Base-by-base conservation (phyloP, 2,113 vertebrate species). In the Tyrannus savana region DNA sequence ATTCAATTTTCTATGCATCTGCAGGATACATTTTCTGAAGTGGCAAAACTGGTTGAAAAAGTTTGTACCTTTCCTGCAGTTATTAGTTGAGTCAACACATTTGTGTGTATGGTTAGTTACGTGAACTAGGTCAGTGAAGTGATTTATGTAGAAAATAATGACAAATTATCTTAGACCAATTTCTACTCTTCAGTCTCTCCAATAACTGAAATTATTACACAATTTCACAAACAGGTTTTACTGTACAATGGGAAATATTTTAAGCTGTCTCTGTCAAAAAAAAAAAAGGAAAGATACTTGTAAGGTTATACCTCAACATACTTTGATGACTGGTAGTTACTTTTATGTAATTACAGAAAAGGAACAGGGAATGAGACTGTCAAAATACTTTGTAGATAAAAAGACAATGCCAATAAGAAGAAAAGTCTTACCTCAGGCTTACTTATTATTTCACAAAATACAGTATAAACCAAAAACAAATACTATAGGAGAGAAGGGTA, bases 391-490 rank as follows among this genome's bases (percentile, higher is more conserved):
- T 52, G 19, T 42, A 64, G 31, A 63, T 52, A 80, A 84, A 72
- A 62, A 60, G 5, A 12, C 7, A 72, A 79, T 87, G 88, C 14
- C 78, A 96, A 68, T 80, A 94, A 93, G 88, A 97, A 93, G 63
- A 73, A 95, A 92, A 74, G 81, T 87, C 41, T 86, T 94, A 93
- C 81, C 92, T 97, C 91, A 75, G 69, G 56, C 39, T 75, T 87
- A 94, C 86, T 89, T 85, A 42, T 59, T 12, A 87, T 41, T 55
- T 96, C 93, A 78, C 30, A 89, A 93, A 93, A n/a, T 76, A 83
- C 63, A 85, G 60, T 75, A 81, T 63, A 91, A 95, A 87, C 31
- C 39, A 94, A 62, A 93, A 84, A 24, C 25, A 30, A 69, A 50
- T 53, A 91, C 62, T 85, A 41, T 27, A 93, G 60, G 47, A 72